Base-by-base conservation (phyloP, 2,888 invertebrate species). In the Ophion ellenae region DNA sequence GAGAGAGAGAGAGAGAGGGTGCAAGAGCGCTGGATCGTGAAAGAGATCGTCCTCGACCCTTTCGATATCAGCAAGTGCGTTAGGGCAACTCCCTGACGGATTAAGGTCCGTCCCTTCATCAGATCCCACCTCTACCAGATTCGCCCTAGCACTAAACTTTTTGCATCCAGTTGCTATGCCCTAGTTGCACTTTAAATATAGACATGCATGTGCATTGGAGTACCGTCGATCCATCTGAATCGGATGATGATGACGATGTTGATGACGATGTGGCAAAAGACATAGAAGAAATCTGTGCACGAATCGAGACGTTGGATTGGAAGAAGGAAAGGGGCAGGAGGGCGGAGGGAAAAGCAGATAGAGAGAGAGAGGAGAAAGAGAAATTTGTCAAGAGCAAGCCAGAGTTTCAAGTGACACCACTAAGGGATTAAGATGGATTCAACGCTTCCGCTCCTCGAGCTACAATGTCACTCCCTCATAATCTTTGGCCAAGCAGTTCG, bases 41-140 rank as follows among this genome's bases (percentile, higher is more conserved):
- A 57, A 45, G 80, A 80, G 63, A 77, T 69, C 67, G 59, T 80
- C 78, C 57, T 86, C 71, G 84, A 83, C 80, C 86, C 83, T 86
- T 80, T 85, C 57, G 83, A 85, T 85, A 86, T 88, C 86, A 83
- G 82, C 83, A 83, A 85, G 87, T 81, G 57, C 84, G 74, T 74
- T 40, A 45, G 28, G 81, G 84, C 82, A 84, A 81, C 57, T 84
- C 84, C 79, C 69, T 73, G 32, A 57, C 63, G 81, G 86, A 86
- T 87, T 87, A 87, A 82, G 81, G 76, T 81, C 79, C 81, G 28
- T 59, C 71, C 69, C 59, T 64, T 24, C 57, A 40, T 53, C 67
- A 45, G 28, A 53, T n/a, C 66, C 28, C 47, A 59, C 66, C 73
- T 67, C 40, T 53, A 14, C 20, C 45, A 59, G 17, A 40, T 20